Evolutionary conservation across 2,888 invertebrate species (phyloP).

Genomic region (Hirudinaria manillensis): DNA sequence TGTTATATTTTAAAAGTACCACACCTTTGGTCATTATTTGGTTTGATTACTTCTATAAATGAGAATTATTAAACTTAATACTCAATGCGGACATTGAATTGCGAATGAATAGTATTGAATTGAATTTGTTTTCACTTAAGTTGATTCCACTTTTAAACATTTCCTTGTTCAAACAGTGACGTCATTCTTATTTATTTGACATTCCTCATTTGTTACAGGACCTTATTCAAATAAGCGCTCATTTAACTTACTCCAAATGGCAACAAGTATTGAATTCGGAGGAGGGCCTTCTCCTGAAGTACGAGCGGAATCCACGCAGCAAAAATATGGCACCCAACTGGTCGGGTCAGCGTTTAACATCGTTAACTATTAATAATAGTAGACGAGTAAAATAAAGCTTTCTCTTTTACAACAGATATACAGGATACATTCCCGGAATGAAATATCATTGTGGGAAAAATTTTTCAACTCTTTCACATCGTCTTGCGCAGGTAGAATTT

Average conservation of each 20-base stretch:
- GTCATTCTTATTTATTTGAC: background rate
- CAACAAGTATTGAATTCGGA: slow-evolving; percentile 17
- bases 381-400: no score
- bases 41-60: no score
- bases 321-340: slow-evolving; percentile 10
- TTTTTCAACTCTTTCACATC: slow-evolving; percentile 13
- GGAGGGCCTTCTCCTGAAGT: slow-evolving; percentile 16
- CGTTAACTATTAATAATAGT: no score
- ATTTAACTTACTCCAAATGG: background rate
- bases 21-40: no score
- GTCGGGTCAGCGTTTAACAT: slow-evolving; percentile 4
- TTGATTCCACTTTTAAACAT: no score
- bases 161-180: background rate
- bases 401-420: slow-evolving; percentile 21
- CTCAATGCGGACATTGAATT: no score
- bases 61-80: no score
- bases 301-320: slow-evolving; percentile 14
- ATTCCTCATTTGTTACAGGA: no score
- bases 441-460: slow-evolving; percentile 19
- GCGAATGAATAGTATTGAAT: no score
- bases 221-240: no score
- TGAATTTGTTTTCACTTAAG: no score
- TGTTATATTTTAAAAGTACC: no score
- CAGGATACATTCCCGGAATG: slow-evolving; percentile 27
- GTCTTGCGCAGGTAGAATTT: slow-evolving; percentile 1